phyloP scores from a whole-genome alignment of 2,888 invertebrate species.

The Eurois occulta region DNA sequence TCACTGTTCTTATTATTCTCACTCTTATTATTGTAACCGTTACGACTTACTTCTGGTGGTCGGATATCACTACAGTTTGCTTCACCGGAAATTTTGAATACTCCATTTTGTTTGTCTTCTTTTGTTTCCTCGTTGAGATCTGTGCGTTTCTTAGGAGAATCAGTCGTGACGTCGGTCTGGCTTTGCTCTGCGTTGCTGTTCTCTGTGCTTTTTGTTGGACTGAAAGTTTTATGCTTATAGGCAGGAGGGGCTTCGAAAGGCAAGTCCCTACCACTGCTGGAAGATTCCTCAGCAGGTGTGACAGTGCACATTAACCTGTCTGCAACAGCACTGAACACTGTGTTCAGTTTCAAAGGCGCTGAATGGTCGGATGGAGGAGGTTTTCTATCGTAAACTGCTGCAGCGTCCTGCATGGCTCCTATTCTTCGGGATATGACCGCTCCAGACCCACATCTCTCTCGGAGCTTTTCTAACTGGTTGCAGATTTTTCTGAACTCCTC shows the following conservation, averaged over 20 bases:
- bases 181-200: slow-evolving; percentile 84
- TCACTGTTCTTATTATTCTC: slow-evolving; percentile 79
- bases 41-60: slow-evolving; percentile 83
- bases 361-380: slow-evolving; percentile 88
- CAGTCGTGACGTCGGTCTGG: slow-evolving; percentile 85
- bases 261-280: slow-evolving; percentile 87
- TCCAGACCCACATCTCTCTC: slow-evolving; percentile 94
- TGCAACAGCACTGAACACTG: slow-evolving; percentile 89
- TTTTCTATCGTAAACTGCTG: slow-evolving; percentile 90
- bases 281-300: slow-evolving; percentile 88
- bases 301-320: slow-evolving; percentile 89
- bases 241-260: slow-evolving; percentile 87
- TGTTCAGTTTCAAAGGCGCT: slow-evolving; percentile 88
- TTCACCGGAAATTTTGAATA: slow-evolving; percentile 88
- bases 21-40: slow-evolving; percentile 81
- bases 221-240: slow-evolving; percentile 88
- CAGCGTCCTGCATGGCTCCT: slow-evolving; percentile 95
- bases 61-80: slow-evolving; percentile 86
- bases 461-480: slow-evolving; percentile 94
- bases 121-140: slow-evolving; percentile 78
- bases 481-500: slow-evolving; percentile 96
- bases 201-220: slow-evolving; percentile 85
- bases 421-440: slow-evolving; percentile 94
- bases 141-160: slow-evolving; percentile 82
- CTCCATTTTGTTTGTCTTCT: slow-evolving; percentile 84